Percentiles rank a stretch among this genome's conserved stretches.
Conservation (phyloP, 2,113 vertebrate species). For the Hemicordylus capensis region DNA sequence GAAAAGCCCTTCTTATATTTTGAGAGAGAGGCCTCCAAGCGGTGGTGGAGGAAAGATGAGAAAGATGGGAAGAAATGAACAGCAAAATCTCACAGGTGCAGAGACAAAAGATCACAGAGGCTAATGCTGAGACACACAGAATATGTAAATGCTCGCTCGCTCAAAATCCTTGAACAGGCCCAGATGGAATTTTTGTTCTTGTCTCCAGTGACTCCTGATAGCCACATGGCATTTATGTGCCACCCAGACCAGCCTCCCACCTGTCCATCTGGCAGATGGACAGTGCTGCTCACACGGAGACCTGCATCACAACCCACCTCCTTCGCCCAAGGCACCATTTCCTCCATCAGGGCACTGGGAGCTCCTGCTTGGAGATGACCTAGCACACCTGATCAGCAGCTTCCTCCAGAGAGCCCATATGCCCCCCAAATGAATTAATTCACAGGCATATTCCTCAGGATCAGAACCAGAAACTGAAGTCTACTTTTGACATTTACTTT, state of each 20-base stretch:
- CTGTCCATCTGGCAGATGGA: not conserved
- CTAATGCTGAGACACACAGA: not conserved
- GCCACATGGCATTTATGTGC: not conserved
- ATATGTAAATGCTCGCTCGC: not conserved
- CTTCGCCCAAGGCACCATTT: not conserved
- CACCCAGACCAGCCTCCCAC: not conserved
- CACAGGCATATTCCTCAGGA: not conserved
- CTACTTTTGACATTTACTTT: not conserved
- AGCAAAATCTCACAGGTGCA: not conserved
- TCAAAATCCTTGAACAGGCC: not conserved
- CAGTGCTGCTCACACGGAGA: no score
- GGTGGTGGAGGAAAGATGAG: not conserved
- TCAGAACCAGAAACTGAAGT: not conserved
- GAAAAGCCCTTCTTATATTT: not conserved
- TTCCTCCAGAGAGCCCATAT: no score
- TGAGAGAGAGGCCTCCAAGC: not conserved
- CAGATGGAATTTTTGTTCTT: not conserved
- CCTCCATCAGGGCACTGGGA: not conserved
- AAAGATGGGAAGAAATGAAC: not conserved
- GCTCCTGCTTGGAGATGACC: no score
- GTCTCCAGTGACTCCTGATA: not conserved
- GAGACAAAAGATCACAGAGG: not conserved
- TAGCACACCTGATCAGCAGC: no score
- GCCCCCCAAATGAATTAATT: not conserved
- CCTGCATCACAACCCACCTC: no score